Evolutionary conservation across 1,140 invertebrate genomes (phyloP).

Genomic region (Cotesia vestalis): DNA sequence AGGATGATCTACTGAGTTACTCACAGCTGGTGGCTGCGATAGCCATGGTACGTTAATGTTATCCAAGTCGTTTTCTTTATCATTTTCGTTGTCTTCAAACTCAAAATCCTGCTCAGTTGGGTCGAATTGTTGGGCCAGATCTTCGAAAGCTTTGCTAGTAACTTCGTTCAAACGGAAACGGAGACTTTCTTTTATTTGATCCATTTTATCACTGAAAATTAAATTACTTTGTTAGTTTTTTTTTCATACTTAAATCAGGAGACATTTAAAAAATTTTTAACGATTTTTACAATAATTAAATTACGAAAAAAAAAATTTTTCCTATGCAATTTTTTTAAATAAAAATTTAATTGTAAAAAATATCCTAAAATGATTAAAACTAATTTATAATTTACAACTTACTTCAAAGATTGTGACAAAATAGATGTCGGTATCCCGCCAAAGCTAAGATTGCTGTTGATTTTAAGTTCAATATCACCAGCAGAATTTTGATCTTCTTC

Average conservation of each 20-base stretch:
- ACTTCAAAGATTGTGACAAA: slow-evolving; percentile 59
- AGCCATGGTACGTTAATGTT: slow-evolving; percentile 29
- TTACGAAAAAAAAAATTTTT: slow-evolving; percentile 9
- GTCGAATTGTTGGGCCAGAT: slow-evolving; percentile 68
- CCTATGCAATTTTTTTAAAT: too few species aligned
- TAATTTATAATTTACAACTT: slow-evolving; percentile 27
- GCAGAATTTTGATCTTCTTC: slow-evolving; percentile 38
- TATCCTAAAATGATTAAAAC: not conserved
- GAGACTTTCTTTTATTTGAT: slow-evolving; percentile 71
- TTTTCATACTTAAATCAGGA: too few species aligned
- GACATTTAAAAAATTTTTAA: too few species aligned
- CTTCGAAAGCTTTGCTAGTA: slow-evolving; percentile 67
- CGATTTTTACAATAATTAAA: not conserved
- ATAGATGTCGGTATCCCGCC: slow-evolving; percentile 58
- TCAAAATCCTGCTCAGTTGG: slow-evolving; percentile 49
- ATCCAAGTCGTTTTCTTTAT: slow-evolving; percentile 42
- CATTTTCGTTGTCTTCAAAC: slow-evolving; percentile 39
- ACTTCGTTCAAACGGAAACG: slow-evolving; percentile 68
- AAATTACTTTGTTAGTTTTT: not conserved
- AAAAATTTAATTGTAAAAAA: too few species aligned
- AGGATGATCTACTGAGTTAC: slow-evolving; percentile 8
- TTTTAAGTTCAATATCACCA: slow-evolving; percentile 26
- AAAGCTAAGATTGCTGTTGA: slow-evolving; percentile 46
- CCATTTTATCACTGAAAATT: slow-evolving; percentile 69
- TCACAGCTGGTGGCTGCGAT: not conserved